A percentile compares a stretch with the other conserved stretches of the same genome.
Evolutionary conservation across 2,888 invertebrate genomes (phyloP).

Genomic region (Piscicola geometra): DNA sequence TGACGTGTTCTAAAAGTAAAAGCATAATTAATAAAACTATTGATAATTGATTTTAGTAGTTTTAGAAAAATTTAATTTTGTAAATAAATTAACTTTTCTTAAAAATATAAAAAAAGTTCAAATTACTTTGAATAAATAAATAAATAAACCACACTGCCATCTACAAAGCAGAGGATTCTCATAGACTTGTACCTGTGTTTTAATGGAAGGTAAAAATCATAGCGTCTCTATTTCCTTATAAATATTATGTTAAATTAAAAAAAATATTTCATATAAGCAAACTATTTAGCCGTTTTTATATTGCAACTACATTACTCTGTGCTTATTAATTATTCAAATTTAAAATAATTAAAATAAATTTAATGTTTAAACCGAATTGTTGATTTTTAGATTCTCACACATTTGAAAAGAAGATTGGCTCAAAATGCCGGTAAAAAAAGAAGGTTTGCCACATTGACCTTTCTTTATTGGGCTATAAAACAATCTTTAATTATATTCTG

Average conservation of each 20-base stretch:
- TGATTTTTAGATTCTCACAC: not conserved
- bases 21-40: not conserved
- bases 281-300: too few relatives aligned
- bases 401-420: constrained; percentile 2
- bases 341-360: not conserved
- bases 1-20: constrained; percentile 35
- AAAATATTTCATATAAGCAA: too few relatives aligned
- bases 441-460: constrained; percentile 20
- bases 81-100: not conserved
- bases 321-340: constrained; percentile 3
- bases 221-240: too few relatives aligned
- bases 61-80: not conserved
- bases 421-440: constrained; percentile 33
- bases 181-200: constrained; percentile 28
- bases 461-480: too few relatives aligned
- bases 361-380: not conserved
- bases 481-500: too few relatives aligned
- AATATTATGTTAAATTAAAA: too few relatives aligned
- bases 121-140: not conserved
- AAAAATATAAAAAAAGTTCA: not conserved
- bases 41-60: not conserved
- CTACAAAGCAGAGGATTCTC: not conserved
- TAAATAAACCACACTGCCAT: constrained; percentile 5
- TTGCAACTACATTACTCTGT: not conserved
- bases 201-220: constrained; percentile 28